Base-by-base conservation (phyloP, 2,113 vertebrate species). In the Limanda limanda region DNA sequence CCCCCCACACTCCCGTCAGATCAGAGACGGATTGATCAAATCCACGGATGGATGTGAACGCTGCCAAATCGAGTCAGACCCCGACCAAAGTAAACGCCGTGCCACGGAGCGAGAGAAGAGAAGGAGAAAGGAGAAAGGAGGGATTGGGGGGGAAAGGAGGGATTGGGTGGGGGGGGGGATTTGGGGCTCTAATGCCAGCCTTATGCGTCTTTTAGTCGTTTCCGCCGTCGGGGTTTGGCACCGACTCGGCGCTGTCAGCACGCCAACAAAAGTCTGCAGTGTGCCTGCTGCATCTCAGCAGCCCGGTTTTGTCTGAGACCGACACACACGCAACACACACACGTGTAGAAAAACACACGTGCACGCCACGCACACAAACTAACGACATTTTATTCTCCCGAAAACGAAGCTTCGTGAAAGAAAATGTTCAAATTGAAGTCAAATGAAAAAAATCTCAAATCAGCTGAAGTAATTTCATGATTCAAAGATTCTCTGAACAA, bases 201-300 rank as follows among this genome's bases (percentile, higher is more conserved):
- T 96, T 94, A 95, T 95, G 96, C 95, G 95, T 97, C 95, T 95
- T 96, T 95, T 94, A 96, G 96, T 95, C 95, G 94, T 95, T 95
- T 94, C 95, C 95, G 96, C 97, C 97, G 96, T 94, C 95, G 96
- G 91, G 97, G 96, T 95, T 98, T 97, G 97, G 97, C 97, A 96
- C 94, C 84, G 93, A 92, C 95, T 93, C 91, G 52, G 23, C 92
- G 71, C 93, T 97, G 97, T 97, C 96, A 96, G 85, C 71, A 94
- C 95, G 97, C 97, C 97, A 98, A 96, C 94, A 92, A 97, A 96
- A 95, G 96, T 96, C 97, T 96, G 96, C 97, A 97, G 96, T 96
- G 96, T 96, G 96, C 90, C 95, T 97, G 97, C 95, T 94, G 95
- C 95, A 96, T 97, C 95, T 96, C 94, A 93, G 93, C 92, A 95